phyloP scores from a whole-genome alignment of 2,888 invertebrate genomes.

The Meiosimyza decipiens region DNA sequence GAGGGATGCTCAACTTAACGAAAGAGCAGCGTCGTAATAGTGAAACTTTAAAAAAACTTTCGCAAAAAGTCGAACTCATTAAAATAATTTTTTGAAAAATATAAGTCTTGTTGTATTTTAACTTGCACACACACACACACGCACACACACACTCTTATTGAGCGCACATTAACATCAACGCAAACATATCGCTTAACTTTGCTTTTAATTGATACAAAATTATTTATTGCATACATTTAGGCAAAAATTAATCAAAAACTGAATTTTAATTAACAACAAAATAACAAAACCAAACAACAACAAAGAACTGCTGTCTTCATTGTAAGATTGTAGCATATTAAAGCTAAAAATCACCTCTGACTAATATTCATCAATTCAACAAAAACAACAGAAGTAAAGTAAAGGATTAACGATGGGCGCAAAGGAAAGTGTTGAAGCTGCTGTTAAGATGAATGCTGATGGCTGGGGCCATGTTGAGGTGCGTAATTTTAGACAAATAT shows the following conservation, averaged over 20 bases:
- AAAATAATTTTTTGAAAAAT: too few relatives aligned
- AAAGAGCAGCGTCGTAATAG: not conserved
- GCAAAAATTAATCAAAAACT: not conserved
- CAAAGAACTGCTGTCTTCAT: conserved; percentile 10
- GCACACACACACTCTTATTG: too few relatives aligned
- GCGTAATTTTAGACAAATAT: conserved; percentile 56
- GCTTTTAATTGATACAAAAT: too few relatives aligned
- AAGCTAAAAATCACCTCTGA: conserved; percentile 15
- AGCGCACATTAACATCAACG: not conserved
- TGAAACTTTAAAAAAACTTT: too few relatives aligned
- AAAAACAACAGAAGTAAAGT: conserved; percentile 21
- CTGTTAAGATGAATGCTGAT: conserved; percentile 82
- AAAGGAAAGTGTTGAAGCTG: conserved; percentile 83
- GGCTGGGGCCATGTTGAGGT: conserved; percentile 86
- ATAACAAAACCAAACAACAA: conserved; percentile 7
- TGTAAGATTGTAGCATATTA: conserved; percentile 9
- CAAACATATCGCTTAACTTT: not conserved
- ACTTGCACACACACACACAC: too few relatives aligned
- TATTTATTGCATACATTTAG: too few relatives aligned
- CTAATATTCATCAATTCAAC: conserved; percentile 14
- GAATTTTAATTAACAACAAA: conserved; percentile 10
- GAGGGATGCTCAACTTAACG: not conserved
- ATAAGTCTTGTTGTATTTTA: too few relatives aligned
- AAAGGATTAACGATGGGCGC: conserved; percentile 73
- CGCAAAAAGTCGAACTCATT: too few relatives aligned